Evolutionary conservation across 2,113 vertebrate species (phyloP).

Genomic region (Lathamus discolor): DNA sequence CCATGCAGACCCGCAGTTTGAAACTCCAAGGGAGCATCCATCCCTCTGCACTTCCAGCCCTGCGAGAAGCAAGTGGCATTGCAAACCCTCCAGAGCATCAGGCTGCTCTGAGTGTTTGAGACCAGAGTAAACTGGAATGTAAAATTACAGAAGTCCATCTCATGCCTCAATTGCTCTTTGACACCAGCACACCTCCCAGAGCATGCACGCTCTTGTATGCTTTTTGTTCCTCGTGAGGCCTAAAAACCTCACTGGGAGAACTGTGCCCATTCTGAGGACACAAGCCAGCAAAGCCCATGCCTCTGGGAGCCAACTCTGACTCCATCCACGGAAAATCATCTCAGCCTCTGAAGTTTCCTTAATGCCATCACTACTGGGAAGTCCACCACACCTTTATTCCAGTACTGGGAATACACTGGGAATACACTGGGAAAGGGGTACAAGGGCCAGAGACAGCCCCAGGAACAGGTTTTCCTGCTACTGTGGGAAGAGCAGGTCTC

Average conservation of each 20-base stretch:
- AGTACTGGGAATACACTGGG: background rate
- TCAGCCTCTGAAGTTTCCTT: accelerated
- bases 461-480: accelerated
- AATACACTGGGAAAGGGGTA: background rate
- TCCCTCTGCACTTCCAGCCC: background rate
- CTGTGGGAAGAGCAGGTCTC: background rate
- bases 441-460: background rate
- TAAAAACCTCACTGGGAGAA: background rate
- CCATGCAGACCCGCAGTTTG: background rate
- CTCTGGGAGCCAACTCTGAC: background rate
- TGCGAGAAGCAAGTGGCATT: background rate
- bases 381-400: background rate
- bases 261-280: background rate
- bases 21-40: background rate
- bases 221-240: background rate
- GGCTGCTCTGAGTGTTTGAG: background rate
- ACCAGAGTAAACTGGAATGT: background rate
- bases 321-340: background rate
- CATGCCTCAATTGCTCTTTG: background rate
- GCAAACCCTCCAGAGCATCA: background rate
- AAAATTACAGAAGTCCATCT: background rate
- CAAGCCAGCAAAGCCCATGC: background rate
- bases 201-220: background rate
- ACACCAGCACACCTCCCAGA: background rate
- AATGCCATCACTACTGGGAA: background rate